Percentiles rank a stretch among this genome's conserved stretches.
These are phyloP conservation scores for Sciurus niger DNA, from an alignment of 2,113 vertebrate genomes.

Conservation along the genomic window DNA sequence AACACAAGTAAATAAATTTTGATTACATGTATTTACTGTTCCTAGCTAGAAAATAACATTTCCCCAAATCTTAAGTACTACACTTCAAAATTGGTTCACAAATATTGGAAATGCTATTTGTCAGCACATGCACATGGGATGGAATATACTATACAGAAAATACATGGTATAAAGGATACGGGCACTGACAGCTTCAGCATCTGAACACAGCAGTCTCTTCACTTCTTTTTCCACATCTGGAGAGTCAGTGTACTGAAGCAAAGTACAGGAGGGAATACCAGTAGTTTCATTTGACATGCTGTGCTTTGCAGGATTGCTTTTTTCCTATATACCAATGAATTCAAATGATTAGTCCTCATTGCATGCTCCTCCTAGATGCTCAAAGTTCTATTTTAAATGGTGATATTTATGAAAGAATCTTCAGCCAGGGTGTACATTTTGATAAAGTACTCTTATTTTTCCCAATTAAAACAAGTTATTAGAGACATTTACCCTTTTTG, in stretches of 20 bases:
- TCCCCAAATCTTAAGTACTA: conserved; percentile 50
- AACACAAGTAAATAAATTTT: conserved; percentile 49
- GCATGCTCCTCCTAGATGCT: background rate
- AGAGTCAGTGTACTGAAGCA: conserved; percentile 92
- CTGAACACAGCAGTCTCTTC: conserved; percentile 95
- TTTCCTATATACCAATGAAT: conserved; percentile 10
- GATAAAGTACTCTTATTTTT: conserved; percentile 3
- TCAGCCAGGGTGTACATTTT: conserved; percentile 40
- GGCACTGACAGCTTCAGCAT: conserved; percentile 95
- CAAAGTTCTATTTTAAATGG: conserved; percentile 39
- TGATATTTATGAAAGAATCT: conserved; percentile 52
- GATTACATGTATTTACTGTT: conserved; percentile 29
- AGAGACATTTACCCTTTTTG: conserved; percentile 64
- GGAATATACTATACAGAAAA: conserved; percentile 32
- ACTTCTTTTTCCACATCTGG: conserved; percentile 97
- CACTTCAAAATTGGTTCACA: conserved; percentile 24
- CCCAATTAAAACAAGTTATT: conserved; percentile 48
- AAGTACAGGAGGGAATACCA: background rate
- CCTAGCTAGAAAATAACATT: conserved; percentile 62
- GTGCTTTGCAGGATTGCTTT: background rate
- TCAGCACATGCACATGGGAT: background rate
- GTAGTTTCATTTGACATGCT: conserved; percentile 24
- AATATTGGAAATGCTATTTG: conserved; percentile 35
- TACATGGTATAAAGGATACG: conserved; percentile 92
- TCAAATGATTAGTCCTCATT: conserved; percentile 20